Percentiles rank a stretch among this genome's conserved stretches.
Conservation (phyloP, 2,888 invertebrate genomes). For the Melipona bicolor region DNA sequence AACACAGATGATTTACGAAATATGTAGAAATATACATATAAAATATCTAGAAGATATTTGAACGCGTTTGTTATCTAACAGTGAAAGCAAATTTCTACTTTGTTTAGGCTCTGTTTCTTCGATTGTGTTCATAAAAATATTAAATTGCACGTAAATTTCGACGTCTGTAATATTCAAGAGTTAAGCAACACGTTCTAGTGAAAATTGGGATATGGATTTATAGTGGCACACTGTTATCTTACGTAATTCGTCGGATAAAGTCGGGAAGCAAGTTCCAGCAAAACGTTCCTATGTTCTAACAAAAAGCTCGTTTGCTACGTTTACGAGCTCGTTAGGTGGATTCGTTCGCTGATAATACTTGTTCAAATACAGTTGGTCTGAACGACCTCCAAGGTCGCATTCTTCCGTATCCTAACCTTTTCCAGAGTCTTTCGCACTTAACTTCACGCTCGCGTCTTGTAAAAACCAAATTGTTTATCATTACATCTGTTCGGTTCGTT, state of each 20-base stretch:
- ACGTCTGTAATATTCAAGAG: too few species aligned
- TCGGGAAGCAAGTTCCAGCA: not conserved
- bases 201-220: not conserved
- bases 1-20: too few species aligned
- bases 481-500: not conserved
- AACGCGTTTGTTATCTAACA: too few species aligned
- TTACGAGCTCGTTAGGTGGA: conserved; percentile 47
- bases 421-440: conserved; percentile 10
- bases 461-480: conserved; percentile 3
- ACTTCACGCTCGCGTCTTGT: not conserved
- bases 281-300: not conserved
- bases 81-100: too few species aligned
- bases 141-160: too few species aligned
- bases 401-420: conserved; percentile 26
- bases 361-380: conserved; percentile 62
- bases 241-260: not conserved
- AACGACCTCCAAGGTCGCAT: conserved; percentile 54
- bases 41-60: too few species aligned
- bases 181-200: not conserved
- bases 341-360: conserved; percentile 60
- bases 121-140: too few species aligned
- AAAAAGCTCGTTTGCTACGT: conserved; percentile 17
- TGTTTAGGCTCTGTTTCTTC: too few species aligned
- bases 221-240: not conserved
- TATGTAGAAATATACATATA: too few species aligned